phyloP scores from a whole-genome alignment of 1,140 invertebrate species.

The Neotoxoptera formosana region DNA sequence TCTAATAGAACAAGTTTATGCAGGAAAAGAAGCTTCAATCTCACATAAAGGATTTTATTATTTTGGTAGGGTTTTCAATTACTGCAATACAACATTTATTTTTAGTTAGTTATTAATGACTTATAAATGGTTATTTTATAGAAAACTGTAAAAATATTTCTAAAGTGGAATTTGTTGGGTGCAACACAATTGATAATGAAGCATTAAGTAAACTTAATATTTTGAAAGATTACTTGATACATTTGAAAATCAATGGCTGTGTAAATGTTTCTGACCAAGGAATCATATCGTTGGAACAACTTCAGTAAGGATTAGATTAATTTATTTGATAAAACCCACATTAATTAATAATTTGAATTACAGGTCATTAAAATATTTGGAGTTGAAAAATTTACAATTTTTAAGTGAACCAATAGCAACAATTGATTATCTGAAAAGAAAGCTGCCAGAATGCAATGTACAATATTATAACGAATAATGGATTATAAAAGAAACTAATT shows the following conservation, averaged over 20 bases:
- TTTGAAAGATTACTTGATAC: constrained; percentile 6
- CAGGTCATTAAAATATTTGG: constrained; percentile 39
- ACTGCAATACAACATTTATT: not conserved
- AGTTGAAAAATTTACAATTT: constrained; percentile 48
- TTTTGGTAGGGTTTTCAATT: constrained; percentile 70
- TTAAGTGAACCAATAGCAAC: not conserved
- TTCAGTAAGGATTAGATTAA: not conserved
- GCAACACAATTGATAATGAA: constrained; percentile 33
- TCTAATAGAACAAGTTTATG: constrained; percentile 77
- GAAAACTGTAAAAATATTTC: constrained; percentile 43
- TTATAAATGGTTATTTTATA: not conserved
- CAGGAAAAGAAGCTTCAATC: constrained; percentile 74
- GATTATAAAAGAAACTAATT: not conserved
- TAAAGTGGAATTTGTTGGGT: constrained; percentile 10
- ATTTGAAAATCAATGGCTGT: constrained; percentile 44
- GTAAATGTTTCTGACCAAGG: constrained; percentile 36
- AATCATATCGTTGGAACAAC: not conserved
- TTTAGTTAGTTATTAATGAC: not conserved
- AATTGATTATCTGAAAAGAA: constrained; percentile 16
- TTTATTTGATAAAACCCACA: not conserved
- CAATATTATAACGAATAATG: not conserved
- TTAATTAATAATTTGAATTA: not conserved
- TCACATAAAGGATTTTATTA: constrained; percentile 80
- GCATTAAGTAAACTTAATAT: constrained; percentile 15
- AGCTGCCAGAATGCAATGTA: constrained; percentile 24